phyloP scores from a whole-genome alignment of 2,797 vertebrate genomes.

The Enoplosus armatus region DNA sequence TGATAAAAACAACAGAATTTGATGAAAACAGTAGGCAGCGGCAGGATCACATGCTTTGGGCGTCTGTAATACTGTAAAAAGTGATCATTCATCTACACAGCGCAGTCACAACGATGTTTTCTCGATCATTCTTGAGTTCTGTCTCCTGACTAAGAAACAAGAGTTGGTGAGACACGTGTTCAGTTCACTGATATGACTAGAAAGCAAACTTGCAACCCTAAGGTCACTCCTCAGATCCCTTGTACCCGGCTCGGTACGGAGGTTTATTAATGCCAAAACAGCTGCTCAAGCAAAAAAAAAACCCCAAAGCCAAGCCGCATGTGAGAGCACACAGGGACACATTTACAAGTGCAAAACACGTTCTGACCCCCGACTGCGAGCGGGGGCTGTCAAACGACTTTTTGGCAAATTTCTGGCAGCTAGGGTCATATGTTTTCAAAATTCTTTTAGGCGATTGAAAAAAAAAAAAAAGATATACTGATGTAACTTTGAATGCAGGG shows the following conservation, averaged over 20 bases:
- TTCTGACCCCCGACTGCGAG: constrained; percentile 2
- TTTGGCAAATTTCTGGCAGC: constrained; percentile 16
- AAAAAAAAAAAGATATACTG: constrained; percentile 5
- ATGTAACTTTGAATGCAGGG: constrained; percentile 13
- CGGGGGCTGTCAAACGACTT: constrained; percentile 2
- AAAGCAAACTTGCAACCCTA: constrained; percentile 34
- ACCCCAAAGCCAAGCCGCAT: constrained; percentile 38
- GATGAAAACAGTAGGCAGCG: neutral
- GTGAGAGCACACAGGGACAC: neutral
- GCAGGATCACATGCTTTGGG: constrained; percentile 15
- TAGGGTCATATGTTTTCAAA: constrained; percentile 15
- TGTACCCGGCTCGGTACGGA: constrained; percentile 28
- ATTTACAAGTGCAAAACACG: constrained; percentile 38
- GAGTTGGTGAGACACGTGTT: constrained; percentile 28
- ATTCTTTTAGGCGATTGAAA: neutral
- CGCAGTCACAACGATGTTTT: constrained; percentile 9
- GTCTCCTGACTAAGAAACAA: constrained; percentile 32
- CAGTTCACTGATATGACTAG: constrained; percentile 41
- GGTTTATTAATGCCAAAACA: constrained; percentile 54
- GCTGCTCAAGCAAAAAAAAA: constrained; percentile 41
- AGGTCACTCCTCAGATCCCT: constrained; percentile 47
- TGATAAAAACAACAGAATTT: neutral
- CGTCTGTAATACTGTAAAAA: constrained; percentile 8
- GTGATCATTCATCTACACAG: constrained; percentile 14
- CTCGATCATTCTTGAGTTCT: constrained; percentile 44